Evolutionary conservation across 2,113 vertebrate genomes (phyloP), one percentile per base, ranked within the genome.

Genomic region (Pitta sordida): DNA sequence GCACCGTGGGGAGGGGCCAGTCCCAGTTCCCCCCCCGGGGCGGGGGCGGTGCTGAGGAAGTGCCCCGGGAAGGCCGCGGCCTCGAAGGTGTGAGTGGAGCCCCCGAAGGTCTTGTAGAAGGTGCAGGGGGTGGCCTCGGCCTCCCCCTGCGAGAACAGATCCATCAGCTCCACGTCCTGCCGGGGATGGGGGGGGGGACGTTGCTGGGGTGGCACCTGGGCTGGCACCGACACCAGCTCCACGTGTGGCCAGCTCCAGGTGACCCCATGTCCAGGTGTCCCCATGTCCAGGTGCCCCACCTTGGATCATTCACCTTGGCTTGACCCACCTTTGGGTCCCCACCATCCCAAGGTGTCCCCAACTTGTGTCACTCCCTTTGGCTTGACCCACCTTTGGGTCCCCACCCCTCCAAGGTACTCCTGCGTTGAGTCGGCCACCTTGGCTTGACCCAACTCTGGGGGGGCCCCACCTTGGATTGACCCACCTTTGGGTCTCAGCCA

Each of bases 61-160:
- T 0, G 34, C 9, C 91, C 94, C 1, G 94, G 91, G 85, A 86
- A 95, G 4, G 94, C 91, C 2, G 91, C 94, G 2, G 88, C 37
- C 86, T 93, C 94, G 37, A 95, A 95, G 82, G 89, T 76, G 94
- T 94, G 94, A 0, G 91, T 94, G 86, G 82, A 67, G 8, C 94
- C 94, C 2, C 89, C 53, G 2, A 44, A 87, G 34, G 82, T 44
- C 68, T 91, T 95, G 82, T 92, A 95, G 91, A 93, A 95, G 77
- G 94, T 95, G 82, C 48, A 95, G 19, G 91, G 94, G 4, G 12
- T 49, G 86, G 91, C 81, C 43, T 7, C 7, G 2, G 19, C 37
- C 36, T 3, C 7, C 6, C 30, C 36, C 4, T 1, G 2, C 0
- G 1, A 3, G 73, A 91, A 91, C 3, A 95, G 91, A 2, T 95